These are phyloP conservation scores for Arothron firmamentum DNA, from an alignment of 2,113 vertebrate species.

Conservation along the genomic window DNA sequence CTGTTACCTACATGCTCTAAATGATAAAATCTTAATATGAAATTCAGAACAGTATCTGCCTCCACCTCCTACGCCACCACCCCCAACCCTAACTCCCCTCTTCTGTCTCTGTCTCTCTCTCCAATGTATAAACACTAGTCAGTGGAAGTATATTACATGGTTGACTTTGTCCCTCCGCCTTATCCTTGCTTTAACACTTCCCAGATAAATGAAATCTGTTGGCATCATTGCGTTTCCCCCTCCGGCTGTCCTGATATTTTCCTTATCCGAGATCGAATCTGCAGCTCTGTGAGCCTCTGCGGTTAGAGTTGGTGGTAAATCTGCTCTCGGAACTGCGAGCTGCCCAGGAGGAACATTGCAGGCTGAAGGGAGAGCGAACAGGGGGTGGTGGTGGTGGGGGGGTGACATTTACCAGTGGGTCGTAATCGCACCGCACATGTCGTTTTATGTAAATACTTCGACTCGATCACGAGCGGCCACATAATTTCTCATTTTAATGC, in stretches of 20 bases:
- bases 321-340: slow-evolving; percentile 55
- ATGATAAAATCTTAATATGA: slow-evolving; percentile 66
- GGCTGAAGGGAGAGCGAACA: slow-evolving; percentile 37
- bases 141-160: slow-evolving; percentile 46
- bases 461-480: slow-evolving; percentile 13
- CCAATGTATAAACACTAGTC: slow-evolving; percentile 46
- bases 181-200: slow-evolving; percentile 48
- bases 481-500: slow-evolving; percentile 26
- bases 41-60: slow-evolving; percentile 62
- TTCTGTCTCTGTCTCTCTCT: slow-evolving; percentile 27
- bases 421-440: slow-evolving; percentile 31
- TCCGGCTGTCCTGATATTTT: slow-evolving; percentile 61
- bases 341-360: slow-evolving; percentile 63
- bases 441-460: slow-evolving; percentile 20
- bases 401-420: slow-evolving; percentile 51
- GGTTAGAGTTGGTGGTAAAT: slow-evolving; percentile 56
- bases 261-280: slow-evolving; percentile 72
- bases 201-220: slow-evolving; percentile 66
- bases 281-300: slow-evolving; percentile 42
- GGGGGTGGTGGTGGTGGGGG: no score
- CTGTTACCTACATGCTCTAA: slow-evolving; percentile 59
- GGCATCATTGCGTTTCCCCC: slow-evolving; percentile 57
- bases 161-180: slow-evolving; percentile 46
- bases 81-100: slow-evolving; percentile 37
- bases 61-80: slow-evolving; percentile 42